Percentiles rank a stretch among this genome's conserved stretches.
Conservation (phyloP, 1,140 invertebrate genomes). For the Hypothenemus hampei region DNA sequence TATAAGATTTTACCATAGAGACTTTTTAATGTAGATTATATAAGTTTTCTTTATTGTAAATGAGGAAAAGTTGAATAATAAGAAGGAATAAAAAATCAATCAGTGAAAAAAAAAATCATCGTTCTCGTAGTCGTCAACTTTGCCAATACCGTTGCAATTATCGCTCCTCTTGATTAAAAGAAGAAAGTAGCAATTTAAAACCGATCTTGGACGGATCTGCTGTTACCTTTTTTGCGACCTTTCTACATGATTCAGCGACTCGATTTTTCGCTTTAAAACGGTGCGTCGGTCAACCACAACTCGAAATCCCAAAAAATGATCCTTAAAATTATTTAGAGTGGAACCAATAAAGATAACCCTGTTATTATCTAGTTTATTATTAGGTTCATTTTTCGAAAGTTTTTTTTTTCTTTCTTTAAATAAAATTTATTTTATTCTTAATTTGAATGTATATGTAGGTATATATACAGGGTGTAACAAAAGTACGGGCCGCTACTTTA, state of each 20-base stretch:
- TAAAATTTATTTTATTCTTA: too few species aligned
- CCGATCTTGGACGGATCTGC: not conserved
- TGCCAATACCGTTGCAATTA: not conserved
- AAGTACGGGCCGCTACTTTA: too few species aligned
- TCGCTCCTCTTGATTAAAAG: not conserved
- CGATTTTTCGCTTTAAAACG: constrained; percentile 1
- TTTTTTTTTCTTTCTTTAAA: too few species aligned
- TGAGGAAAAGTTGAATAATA: too few species aligned
- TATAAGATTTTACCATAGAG: too few species aligned
- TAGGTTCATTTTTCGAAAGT: not conserved
- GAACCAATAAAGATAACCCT: constrained; percentile 3
- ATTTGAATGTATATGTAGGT: too few species aligned
- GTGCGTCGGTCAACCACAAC: not conserved
- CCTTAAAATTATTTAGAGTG: constrained; percentile 6
- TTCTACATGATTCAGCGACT: constrained; percentile 5
- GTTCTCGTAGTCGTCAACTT: too few species aligned
- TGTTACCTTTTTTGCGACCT: constrained; percentile 3
- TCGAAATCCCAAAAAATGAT: constrained; percentile 3
- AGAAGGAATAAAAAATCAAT: too few species aligned
- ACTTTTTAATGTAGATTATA: too few species aligned
- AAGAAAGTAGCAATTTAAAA: constrained; percentile 2
- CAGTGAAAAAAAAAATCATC: too few species aligned
- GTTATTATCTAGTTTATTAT: constrained; percentile 5
- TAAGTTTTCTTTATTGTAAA: too few species aligned
- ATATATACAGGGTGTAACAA: too few species aligned